Evolutionary conservation across 2,888 invertebrate species (phyloP).

Genomic region (Orthonychiurus folsomi): DNA sequence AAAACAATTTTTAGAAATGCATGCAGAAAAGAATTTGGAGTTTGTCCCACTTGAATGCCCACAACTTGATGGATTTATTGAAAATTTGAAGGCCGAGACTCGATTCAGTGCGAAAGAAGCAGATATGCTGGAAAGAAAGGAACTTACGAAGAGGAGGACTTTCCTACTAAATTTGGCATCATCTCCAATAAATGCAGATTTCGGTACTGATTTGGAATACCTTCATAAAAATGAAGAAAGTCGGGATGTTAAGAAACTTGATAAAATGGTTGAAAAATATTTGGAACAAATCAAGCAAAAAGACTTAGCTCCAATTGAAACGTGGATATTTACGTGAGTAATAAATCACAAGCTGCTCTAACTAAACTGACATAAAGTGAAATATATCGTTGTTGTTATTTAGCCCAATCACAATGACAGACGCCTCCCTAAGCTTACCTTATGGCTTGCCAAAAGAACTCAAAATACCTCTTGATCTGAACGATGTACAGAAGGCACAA

Average conservation of each 20-base stretch:
- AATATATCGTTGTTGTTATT: slow-evolving; percentile 5
- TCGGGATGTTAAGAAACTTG: slow-evolving; percentile 17
- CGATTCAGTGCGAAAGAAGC: slow-evolving; percentile 7
- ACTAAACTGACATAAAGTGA: background rate
- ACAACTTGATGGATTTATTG: slow-evolving; percentile 16
- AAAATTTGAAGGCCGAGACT: slow-evolving; percentile 10
- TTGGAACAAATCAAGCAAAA: slow-evolving; percentile 28
- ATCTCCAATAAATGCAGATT: background rate
- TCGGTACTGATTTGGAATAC: slow-evolving; percentile 11
- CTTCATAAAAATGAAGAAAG: slow-evolving; percentile 7
- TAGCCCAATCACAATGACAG: background rate
- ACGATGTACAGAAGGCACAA: slow-evolving; percentile 1
- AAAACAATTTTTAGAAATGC: slow-evolving; percentile 19
- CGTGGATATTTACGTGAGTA: slow-evolving; percentile 26
- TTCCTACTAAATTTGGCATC: slow-evolving; percentile 15
- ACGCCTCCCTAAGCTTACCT: slow-evolving; percentile 29
- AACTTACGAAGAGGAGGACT: slow-evolving; percentile 12
- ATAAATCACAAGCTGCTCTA: background rate
- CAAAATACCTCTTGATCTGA: slow-evolving; percentile 18
- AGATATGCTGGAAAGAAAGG: slow-evolving; percentile 12
- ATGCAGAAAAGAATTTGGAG: slow-evolving; percentile 2
- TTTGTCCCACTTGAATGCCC: slow-evolving; percentile 2
- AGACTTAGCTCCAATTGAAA: slow-evolving; percentile 24
- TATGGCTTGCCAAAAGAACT: slow-evolving; percentile 29
- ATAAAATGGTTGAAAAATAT: slow-evolving; percentile 23